Evolutionary conservation across 2,888 invertebrate species (phyloP).

Genomic region (Brachyptera risi): DNA sequence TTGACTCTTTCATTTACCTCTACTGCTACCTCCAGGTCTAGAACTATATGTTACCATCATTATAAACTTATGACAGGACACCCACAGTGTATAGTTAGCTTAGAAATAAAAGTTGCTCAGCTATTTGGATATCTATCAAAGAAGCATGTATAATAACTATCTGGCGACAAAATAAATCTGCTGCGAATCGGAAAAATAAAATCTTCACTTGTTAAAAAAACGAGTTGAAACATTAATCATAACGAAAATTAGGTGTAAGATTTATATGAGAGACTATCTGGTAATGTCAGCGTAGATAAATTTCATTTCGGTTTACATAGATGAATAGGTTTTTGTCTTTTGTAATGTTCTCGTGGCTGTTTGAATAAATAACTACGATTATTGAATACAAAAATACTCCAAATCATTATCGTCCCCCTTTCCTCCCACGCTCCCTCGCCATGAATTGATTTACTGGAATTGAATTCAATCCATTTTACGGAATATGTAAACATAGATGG

Average conservation of each 20-base stretch:
- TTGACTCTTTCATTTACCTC: not conserved
- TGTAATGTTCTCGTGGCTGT: no score
- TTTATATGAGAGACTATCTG: not conserved
- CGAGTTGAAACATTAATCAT: not conserved
- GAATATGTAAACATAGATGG: no score
- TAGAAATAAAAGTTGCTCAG: no score
- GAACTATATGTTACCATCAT: constrained; percentile 20
- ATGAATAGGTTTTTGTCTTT: no score
- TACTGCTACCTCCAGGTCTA: not conserved
- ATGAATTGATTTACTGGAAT: no score
- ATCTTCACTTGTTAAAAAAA: not conserved
- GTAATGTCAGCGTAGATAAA: not conserved
- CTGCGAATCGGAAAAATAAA: not conserved
- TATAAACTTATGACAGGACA: constrained; percentile 22
- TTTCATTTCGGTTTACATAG: no score
- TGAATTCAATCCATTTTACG: no score
- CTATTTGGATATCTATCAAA: not conserved
- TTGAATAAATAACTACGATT: no score
- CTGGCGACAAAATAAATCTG: not conserved
- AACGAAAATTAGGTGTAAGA: not conserved
- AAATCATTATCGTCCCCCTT: no score
- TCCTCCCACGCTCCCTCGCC: no score
- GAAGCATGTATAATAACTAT: not conserved
- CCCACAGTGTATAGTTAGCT: not conserved
- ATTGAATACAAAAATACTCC: no score